Evolutionary conservation across 2,888 invertebrate species (phyloP).

Genomic region (Hesperia comma): DNA sequence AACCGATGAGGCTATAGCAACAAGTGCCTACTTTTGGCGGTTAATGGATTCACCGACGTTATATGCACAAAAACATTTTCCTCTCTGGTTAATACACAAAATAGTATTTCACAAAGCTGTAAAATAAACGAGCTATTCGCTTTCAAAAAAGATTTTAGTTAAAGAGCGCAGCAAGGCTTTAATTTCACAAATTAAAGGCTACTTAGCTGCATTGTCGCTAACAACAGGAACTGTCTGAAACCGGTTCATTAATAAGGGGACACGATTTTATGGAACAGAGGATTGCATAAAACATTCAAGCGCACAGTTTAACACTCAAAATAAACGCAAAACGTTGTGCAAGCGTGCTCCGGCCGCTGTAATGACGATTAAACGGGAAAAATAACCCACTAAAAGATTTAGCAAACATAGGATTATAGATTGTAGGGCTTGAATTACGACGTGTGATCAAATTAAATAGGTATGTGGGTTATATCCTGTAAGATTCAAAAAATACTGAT

Average conservation of each 20-base stretch:
- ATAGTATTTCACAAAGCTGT: background rate
- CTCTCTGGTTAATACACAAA: background rate
- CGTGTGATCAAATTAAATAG: too few relatives aligned
- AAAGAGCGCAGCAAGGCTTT: slow-evolving; percentile 9
- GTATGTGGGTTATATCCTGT: too few relatives aligned
- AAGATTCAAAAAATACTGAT: too few relatives aligned
- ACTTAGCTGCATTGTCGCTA: slow-evolving; percentile 8
- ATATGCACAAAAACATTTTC: background rate
- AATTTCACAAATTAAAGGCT: slow-evolving; percentile 30
- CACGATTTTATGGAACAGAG: slow-evolving; percentile 12
- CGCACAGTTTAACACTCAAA: slow-evolving; percentile 9
- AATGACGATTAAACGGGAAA: too few relatives aligned
- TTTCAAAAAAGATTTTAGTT: background rate
- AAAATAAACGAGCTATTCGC: background rate
- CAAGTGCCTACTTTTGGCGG: too few relatives aligned
- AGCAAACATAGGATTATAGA: too few relatives aligned
- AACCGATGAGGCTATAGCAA: too few relatives aligned
- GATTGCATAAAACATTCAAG: slow-evolving; percentile 16
- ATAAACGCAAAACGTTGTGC: background rate
- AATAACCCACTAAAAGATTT: too few relatives aligned
- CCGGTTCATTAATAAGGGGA: slow-evolving; percentile 17
- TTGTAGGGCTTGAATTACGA: too few relatives aligned
- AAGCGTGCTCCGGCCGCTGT: too few relatives aligned
- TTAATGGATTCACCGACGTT: too few relatives aligned
- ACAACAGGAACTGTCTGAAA: slow-evolving; percentile 1